These are phyloP conservation scores for Daboia siamensis DNA, from an alignment of 2,113 vertebrate species.

Conservation along the genomic window DNA sequence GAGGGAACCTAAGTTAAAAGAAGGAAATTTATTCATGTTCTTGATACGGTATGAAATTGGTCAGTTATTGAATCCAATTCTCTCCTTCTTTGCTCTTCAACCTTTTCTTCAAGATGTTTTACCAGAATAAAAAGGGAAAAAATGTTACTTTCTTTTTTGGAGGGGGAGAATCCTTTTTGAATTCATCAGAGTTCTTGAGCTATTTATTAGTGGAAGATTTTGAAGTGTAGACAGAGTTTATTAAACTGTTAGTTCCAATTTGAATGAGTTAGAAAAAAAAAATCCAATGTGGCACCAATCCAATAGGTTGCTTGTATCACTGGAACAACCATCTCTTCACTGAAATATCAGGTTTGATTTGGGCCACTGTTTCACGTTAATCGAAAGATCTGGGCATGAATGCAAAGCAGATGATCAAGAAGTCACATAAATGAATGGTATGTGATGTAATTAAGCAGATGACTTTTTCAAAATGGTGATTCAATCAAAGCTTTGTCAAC, in stretches of 20 bases:
- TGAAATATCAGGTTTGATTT: not conserved
- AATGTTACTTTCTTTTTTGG: not conserved
- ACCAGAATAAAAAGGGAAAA: not conserved
- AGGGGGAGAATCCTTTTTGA: not conserved
- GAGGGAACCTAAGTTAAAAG: not conserved
- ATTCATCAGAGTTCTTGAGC: not conserved
- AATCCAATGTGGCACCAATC: not conserved
- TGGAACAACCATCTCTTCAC: not conserved
- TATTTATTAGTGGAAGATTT: not conserved
- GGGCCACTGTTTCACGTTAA: not conserved
- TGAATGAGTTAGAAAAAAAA: not conserved
- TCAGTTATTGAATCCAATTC: not conserved
- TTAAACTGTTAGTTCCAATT: not conserved
- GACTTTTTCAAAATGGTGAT: not conserved
- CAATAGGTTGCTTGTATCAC: not conserved
- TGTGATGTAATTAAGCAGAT: not conserved
- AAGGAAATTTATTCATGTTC: not conserved
- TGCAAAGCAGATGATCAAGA: not conserved
- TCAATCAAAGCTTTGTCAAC: not conserved
- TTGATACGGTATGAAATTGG: not conserved
- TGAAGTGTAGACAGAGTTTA: not conserved
- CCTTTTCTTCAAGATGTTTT: not conserved
- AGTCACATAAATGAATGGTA: not conserved
- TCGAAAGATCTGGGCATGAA: not conserved
- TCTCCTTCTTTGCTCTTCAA: not conserved